phyloP scores from a whole-genome alignment of 2,797 vertebrate genomes.

The Chaunax sp. region DNA sequence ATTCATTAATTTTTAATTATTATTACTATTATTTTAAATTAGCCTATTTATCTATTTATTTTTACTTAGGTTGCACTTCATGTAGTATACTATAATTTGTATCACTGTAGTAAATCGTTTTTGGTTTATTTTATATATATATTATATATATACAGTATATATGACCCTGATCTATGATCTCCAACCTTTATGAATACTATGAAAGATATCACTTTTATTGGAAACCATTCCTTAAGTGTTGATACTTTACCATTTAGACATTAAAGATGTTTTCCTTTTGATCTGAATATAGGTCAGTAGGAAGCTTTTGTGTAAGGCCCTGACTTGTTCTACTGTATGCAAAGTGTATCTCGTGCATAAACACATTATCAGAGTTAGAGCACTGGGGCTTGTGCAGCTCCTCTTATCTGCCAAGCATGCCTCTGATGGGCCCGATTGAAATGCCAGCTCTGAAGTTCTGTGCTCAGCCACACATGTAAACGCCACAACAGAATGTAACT shows the following conservation, averaged over 20 bases:
- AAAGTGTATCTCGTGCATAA: constrained; percentile 59
- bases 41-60: no score
- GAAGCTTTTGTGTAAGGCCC: constrained; percentile 26
- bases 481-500: constrained; percentile 71
- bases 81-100: no score
- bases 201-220: neutral
- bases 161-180: no score
- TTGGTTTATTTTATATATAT: no score
- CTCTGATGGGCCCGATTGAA: constrained; percentile 79
- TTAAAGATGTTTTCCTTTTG: constrained; percentile 26
- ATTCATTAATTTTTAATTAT: no score
- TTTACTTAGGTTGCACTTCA: no score
- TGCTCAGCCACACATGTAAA: constrained; percentile 80
- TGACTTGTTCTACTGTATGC: constrained; percentile 58
- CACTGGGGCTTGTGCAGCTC: constrained; percentile 50
- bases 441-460: constrained; percentile 75
- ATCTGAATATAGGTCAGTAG: constrained; percentile 19
- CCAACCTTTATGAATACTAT: no score
- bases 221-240: neutral
- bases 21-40: no score
- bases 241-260: neutral
- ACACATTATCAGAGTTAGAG: constrained; percentile 60
- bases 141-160: no score
- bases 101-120: no score
- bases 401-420: constrained; percentile 72